A percentile compares a stretch with the other conserved stretches of the same genome.
phyloP scores from a whole-genome alignment of 2,113 vertebrate species.

The Boleophthalmus pectinirostris region DNA sequence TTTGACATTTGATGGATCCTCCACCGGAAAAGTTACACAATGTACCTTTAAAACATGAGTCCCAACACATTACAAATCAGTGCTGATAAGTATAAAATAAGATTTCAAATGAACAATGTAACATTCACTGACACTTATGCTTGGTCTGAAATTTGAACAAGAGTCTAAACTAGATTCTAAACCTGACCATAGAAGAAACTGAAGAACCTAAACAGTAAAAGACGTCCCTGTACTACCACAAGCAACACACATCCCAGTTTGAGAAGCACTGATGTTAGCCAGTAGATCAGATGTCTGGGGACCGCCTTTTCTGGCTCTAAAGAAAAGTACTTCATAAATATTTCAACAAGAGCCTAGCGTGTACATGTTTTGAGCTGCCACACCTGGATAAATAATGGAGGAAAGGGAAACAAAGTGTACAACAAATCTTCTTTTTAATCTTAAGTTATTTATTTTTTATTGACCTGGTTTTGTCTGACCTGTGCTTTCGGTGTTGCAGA shows the following conservation, averaged over 20 bases:
- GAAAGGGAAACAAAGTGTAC: slow-evolving; percentile 75
- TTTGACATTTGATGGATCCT: no score
- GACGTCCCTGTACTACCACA: neutral
- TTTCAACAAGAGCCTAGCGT: slow-evolving; percentile 70
- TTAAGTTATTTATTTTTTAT: slow-evolving; percentile 6
- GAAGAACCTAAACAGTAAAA: neutral
- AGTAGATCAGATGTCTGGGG: slow-evolving; percentile 48
- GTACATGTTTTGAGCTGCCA: slow-evolving; percentile 63
- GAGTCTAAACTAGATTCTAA: no score
- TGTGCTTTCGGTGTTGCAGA: slow-evolving; percentile 77
- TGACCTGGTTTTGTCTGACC: slow-evolving; percentile 14
- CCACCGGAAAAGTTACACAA: no score
- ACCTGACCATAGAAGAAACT: no score
- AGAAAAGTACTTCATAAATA: slow-evolving; percentile 71
- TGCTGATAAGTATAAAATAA: no score
- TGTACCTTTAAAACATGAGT: no score
- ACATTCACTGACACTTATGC: no score
- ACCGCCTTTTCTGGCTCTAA: slow-evolving; percentile 62
- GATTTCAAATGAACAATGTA: no score
- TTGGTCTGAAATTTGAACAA: no score
- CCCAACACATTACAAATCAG: no score
- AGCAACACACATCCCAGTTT: neutral
- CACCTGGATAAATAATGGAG: slow-evolving; percentile 80
- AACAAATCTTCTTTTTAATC: slow-evolving; percentile 61
- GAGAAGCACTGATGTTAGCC: slow-evolving; percentile 21